Evolutionary conservation across 2,797 vertebrate genomes (phyloP), one percentile per base, ranked within the genome.

Genomic region (Pachyuromys duprasi): DNA sequence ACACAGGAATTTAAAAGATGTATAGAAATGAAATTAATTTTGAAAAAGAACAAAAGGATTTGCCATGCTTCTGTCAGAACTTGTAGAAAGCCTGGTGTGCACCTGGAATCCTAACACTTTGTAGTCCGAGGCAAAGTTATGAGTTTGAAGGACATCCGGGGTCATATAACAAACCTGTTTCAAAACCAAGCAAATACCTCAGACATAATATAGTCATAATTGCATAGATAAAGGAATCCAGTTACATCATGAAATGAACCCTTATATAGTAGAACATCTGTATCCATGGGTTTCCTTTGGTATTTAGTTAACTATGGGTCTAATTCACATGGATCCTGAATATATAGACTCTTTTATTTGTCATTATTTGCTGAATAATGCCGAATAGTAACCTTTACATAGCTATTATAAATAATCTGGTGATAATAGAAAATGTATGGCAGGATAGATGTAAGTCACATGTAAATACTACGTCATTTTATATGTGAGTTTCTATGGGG

Each of bases 21-120:
- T 80, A 70, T 45, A 93, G 91, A 62, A 90, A 45, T 20, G 81
- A 72, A 91, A 94, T 60, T 24, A 95, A 57, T 79, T 91, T 93
- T 89, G 74, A 86, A 72, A 90, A 90, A 69, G 15, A 93, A 36
- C n/a, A 84, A 83, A 63, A 88, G 26, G 5, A 90, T 36, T 76
- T 92, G 62, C 14, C 89, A 62, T 63, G 79, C 5, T 93, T 55
- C 62, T 22, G 69, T 96, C 31, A 95, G 69, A 87, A 63, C 7
- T 70, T 70, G 76, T n/a, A 86, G 28, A 74, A 45, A 75, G 36
- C 55, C n/a, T 86, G 45, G 45, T 28, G 5, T 33, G 49, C 7
- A 17, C 24, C 55, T 62, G 4, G 55, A 75, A 75, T 62, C 55
- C 70, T 20, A 88, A 55, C 18, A 75, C 67, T 57, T 53, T 28